Evolutionary conservation across 2,888 invertebrate species (phyloP).

Genomic region (Phytoseiulus persimilis): DNA sequence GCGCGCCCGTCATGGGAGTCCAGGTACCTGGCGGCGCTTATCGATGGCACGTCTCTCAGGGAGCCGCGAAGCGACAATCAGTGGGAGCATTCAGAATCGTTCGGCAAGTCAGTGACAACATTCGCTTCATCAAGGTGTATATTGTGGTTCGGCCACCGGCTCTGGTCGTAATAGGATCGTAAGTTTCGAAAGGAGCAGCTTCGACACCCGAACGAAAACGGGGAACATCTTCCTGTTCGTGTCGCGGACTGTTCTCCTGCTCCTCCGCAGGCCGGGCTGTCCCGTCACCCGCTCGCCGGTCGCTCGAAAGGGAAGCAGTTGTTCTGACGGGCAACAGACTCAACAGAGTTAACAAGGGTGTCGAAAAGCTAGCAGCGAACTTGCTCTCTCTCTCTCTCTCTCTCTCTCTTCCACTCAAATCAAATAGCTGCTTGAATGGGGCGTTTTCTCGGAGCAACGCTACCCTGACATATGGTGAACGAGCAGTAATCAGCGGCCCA

Average conservation of each 20-base stretch:
- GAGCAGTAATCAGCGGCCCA: not conserved
- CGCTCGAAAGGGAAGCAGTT: no score
- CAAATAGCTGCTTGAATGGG: not conserved
- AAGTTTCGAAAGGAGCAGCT: not conserved
- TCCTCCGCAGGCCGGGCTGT: no score
- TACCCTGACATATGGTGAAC: not conserved
- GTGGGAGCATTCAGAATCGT: not conserved
- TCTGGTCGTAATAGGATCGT: not conserved
- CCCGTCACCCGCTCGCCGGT: not conserved
- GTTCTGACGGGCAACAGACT: not conserved
- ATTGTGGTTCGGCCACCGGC: not conserved
- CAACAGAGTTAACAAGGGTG: not conserved
- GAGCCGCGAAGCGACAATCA: not conserved
- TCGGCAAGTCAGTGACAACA: not conserved
- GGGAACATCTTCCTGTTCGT: not conserved
- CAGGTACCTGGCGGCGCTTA: not conserved
- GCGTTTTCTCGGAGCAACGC: not conserved
- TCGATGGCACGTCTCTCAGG: not conserved
- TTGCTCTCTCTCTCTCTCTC: not conserved
- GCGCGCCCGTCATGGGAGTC: not conserved
- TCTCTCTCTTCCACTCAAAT: not conserved
- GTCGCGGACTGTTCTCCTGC: not conserved
- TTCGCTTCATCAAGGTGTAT: not conserved
- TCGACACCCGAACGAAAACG: not conserved
- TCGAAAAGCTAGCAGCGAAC: not conserved